Percentiles rank a stretch among this genome's conserved stretches.
Conservation (phyloP, 2,797 vertebrate species). For the Tangara arthus region DNA sequence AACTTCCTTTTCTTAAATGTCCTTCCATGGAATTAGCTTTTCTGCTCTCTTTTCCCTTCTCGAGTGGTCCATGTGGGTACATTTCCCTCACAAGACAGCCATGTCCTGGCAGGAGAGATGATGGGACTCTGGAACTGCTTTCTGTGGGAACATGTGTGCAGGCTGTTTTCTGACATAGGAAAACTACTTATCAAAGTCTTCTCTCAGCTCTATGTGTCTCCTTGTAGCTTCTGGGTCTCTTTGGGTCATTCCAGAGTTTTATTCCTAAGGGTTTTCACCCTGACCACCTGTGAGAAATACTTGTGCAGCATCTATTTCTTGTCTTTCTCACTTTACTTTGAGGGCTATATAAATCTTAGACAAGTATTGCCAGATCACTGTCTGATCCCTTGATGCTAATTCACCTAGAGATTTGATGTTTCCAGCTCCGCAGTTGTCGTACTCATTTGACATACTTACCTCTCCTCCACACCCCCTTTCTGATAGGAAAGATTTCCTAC, state of each 20-base stretch:
- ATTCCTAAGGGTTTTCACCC: not conserved
- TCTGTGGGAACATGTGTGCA: not conserved
- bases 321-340: not conserved
- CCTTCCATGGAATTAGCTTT: not conserved
- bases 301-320: not conserved
- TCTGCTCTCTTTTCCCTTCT: not conserved
- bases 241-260: not conserved
- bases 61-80: not conserved
- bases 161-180: not conserved
- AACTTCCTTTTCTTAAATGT: not conserved
- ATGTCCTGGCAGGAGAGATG: not conserved
- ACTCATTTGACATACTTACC: not conserved
- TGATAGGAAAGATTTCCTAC: not conserved
- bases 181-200: not conserved
- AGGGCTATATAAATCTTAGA: not conserved
- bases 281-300: not conserved
- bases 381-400: not conserved
- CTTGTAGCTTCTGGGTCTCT: not conserved
- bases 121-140: not conserved
- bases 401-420: not conserved
- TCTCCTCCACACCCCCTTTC: not conserved
- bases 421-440: not conserved
- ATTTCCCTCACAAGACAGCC: not conserved
- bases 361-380: not conserved
- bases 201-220: not conserved